A percentile compares a stretch with the other conserved stretches of the same genome.
These are phyloP conservation scores for Odontesthes bonariensis DNA, from an alignment of 2,113 vertebrate genomes.

Conservation along the genomic window DNA sequence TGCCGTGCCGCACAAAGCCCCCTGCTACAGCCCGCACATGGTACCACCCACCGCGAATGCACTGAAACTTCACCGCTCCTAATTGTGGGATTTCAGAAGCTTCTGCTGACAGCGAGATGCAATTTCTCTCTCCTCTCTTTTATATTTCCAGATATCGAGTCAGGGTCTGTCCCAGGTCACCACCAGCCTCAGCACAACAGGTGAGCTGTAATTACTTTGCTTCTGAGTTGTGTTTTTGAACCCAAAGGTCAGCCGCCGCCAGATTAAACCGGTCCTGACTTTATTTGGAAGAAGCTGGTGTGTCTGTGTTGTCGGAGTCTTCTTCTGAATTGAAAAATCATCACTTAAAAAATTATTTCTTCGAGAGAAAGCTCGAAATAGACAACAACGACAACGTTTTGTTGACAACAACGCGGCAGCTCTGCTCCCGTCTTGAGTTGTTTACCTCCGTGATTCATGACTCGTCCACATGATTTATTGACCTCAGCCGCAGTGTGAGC, in stretches of 20 bases:
- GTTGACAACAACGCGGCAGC: slow-evolving; percentile 49
- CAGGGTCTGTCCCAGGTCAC: slow-evolving; percentile 80
- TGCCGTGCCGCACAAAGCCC: slow-evolving; percentile 82
- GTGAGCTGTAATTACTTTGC: slow-evolving; percentile 63
- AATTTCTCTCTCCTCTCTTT: slow-evolving; percentile 19
- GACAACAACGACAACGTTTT: slow-evolving; percentile 65
- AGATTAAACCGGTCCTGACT: slow-evolving; percentile 49
- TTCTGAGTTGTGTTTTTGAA: slow-evolving; percentile 18
- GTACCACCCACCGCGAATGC: slow-evolving; percentile 50
- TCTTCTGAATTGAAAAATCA: slow-evolving; percentile 45
- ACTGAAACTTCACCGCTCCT: background rate
- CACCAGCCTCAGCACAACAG: slow-evolving; percentile 83
- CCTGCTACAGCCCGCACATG: slow-evolving; percentile 88
- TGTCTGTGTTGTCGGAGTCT: slow-evolving; percentile 22
- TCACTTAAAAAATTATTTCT: slow-evolving; percentile 35
- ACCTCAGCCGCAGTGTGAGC: slow-evolving; percentile 12
- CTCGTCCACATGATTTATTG: slow-evolving; percentile 60
- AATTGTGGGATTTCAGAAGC: background rate
- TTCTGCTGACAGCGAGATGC: slow-evolving; percentile 15
- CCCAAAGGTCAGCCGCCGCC: slow-evolving; percentile 33
- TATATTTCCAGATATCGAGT: slow-evolving; percentile 77
- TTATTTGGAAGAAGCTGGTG: slow-evolving; percentile 49
- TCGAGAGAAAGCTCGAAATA: slow-evolving; percentile 34
- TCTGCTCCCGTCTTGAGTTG: slow-evolving; percentile 48
- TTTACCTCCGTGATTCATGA: slow-evolving; percentile 62